Conservation (phyloP, 1,140 invertebrate genomes). For the Carposina sasakii region DNA sequence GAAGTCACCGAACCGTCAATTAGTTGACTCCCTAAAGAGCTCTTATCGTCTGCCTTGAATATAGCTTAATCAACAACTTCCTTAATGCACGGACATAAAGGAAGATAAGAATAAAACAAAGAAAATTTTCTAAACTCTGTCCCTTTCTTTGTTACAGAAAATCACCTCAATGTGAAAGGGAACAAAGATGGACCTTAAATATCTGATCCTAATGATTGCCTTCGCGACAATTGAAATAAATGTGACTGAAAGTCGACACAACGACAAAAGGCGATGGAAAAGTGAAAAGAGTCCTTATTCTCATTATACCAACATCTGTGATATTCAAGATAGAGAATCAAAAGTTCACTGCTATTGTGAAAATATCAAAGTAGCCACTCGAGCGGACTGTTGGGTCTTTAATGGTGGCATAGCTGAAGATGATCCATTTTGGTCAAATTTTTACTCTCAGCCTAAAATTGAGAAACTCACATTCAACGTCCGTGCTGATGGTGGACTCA, state of each 20-base stretch:
- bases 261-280: constrained; percentile 62
- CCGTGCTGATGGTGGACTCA: constrained; percentile 76
- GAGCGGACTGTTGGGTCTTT: constrained; percentile 78
- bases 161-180: constrained; percentile 35
- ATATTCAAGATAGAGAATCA: constrained; percentile 62
- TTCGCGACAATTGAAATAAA: constrained; percentile 61
- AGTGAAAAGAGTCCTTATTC: constrained; percentile 52
- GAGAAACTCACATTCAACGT: constrained; percentile 81
- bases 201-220: constrained; percentile 59
- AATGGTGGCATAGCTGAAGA: constrained; percentile 76
- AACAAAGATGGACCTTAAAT: constrained; percentile 61
- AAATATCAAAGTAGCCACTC: constrained; percentile 54
- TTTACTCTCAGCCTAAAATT: constrained; percentile 79
- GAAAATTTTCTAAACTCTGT: constrained; percentile 23
- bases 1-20: constrained; percentile 19
- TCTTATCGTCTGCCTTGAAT: constrained; percentile 20
- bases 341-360: constrained; percentile 70
- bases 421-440: constrained; percentile 80
- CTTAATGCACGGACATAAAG: constrained; percentile 24
- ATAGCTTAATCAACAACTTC: constrained; percentile 28
- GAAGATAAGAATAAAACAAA: constrained; percentile 30
- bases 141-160: constrained; percentile 55
- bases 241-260: constrained; percentile 59
- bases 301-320: constrained; percentile 65
- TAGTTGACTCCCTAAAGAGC: constrained; percentile 17